phyloP scores from a whole-genome alignment of 2,888 invertebrate species.

The Germaria angustata region DNA sequence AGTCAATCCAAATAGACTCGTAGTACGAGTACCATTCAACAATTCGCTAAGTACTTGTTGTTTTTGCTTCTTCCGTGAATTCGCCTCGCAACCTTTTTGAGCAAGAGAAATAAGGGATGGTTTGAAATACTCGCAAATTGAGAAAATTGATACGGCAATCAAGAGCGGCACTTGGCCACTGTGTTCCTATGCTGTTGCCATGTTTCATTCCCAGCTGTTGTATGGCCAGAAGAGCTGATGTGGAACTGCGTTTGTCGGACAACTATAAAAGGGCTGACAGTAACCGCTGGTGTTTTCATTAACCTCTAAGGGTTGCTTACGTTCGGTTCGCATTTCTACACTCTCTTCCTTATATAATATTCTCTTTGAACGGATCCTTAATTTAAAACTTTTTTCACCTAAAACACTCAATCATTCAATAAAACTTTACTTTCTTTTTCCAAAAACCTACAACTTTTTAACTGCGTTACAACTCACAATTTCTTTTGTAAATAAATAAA shows the following conservation, averaged over 20 bases:
- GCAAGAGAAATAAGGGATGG: slow-evolving; percentile 40
- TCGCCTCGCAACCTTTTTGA: slow-evolving; percentile 49
- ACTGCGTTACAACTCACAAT: slow-evolving; percentile 54
- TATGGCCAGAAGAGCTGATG: slow-evolving; percentile 39
- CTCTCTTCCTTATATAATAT: slow-evolving; percentile 80
- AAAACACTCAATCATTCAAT: slow-evolving; percentile 67
- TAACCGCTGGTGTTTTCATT: slow-evolving; percentile 79
- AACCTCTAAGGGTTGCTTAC: slow-evolving; percentile 81
- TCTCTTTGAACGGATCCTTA: slow-evolving; percentile 77
- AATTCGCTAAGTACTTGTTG: slow-evolving; percentile 29
- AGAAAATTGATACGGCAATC: slow-evolving; percentile 28
- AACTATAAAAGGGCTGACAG: slow-evolving; percentile 78
- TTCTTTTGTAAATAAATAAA: slow-evolving; percentile 54
- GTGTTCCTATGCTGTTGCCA: slow-evolving; percentile 48
- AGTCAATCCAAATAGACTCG: slow-evolving; percentile 25
- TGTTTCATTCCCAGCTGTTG: slow-evolving; percentile 54
- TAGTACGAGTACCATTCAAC: slow-evolving; percentile 42
- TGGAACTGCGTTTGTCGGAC: slow-evolving; percentile 62
- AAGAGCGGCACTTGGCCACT: slow-evolving; percentile 30
- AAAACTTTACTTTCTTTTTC: slow-evolving; percentile 70
- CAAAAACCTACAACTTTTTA: slow-evolving; percentile 53
- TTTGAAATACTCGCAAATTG: slow-evolving; percentile 16
- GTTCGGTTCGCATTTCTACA: slow-evolving; percentile 81
- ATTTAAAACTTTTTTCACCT: slow-evolving; percentile 70
- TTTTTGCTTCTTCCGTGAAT: slow-evolving; percentile 36